Evolutionary conservation across 1,140 invertebrate genomes (phyloP), one percentile per base, ranked within the genome.

Genomic region (Microplitis demolitor): DNA sequence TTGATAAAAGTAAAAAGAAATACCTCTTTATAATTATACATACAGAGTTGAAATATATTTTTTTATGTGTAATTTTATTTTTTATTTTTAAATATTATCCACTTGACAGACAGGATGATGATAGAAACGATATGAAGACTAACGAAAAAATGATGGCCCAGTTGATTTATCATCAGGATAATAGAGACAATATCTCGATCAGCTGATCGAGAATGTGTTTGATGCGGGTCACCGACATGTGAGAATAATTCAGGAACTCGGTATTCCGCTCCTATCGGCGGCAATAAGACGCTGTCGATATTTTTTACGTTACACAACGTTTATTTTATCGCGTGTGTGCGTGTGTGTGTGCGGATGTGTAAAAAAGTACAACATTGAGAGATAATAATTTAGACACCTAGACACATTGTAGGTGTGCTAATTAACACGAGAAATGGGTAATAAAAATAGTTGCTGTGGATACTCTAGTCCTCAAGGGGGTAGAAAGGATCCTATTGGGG

Each of bases 401-500:
- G 60, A 34, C 34, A 34, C 34, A 33, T 66, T 45, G 4, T n/a
- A 58, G 13, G 11, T 35, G 33, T 4, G 24, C 3, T 50, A 0
- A 51, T 37, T 16, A 9, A 33, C 14, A 58, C 16, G 54, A 73
- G 81, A 77, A 76, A 94, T 94, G 93, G 93, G 93, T 71, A 94
- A 93, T 83, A 92, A 92, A 85, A 91, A 90, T 80, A 93, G 93
- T 84, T 94, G 93, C 83, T 94, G 92, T 82, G 90, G 90, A n/a
- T 92, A 92, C 81, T 91, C 91, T 37, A 93, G 91, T 84, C 91
- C 92, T 37, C 89, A 89, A 76, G 82, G 87, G 53, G 85, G 88
- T 50, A 81, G 85, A 58, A 88, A 89, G 64, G 81, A 85, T 66
- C 74, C 83, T 16, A 84, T 83, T 70, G 81, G 85, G 2, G 88